These are phyloP conservation scores for Myotis lucifugus DNA, from an alignment of 2,113 vertebrate species.

Conservation along the genomic window DNA sequence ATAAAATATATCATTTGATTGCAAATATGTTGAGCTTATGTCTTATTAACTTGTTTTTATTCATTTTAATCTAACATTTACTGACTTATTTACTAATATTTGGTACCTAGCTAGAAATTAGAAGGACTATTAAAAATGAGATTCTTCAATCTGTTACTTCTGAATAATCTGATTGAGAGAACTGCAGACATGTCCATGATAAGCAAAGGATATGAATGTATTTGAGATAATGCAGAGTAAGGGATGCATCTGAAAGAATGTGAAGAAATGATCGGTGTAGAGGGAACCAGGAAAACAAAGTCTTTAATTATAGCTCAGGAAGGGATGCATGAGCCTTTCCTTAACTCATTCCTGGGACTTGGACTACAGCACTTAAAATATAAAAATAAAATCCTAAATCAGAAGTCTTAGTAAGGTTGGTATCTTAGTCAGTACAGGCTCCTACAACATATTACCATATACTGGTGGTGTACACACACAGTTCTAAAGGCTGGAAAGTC, in stretches of 20 bases:
- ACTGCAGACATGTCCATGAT: background rate
- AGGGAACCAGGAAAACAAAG: background rate
- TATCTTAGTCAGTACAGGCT: background rate
- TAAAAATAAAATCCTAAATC: background rate
- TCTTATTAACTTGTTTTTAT: background rate
- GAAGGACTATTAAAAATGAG: background rate
- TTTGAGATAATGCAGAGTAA: background rate
- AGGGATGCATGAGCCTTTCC: background rate
- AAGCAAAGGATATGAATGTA: background rate
- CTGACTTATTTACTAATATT: background rate
- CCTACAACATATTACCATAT: background rate
- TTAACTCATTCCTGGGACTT: background rate
- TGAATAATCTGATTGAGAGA: background rate
- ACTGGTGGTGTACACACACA: background rate
- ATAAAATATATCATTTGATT: slow-evolving; percentile 3
- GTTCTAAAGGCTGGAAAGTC: background rate
- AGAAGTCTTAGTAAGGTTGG: background rate
- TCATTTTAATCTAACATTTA: slow-evolving; percentile 2
- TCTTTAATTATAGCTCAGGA: background rate
- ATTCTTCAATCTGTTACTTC: slow-evolving; percentile 2
- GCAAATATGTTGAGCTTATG: background rate
- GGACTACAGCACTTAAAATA: background rate
- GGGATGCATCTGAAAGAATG: background rate
- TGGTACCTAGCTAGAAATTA: background rate
- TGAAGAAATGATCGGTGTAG: background rate